Base-by-base conservation (phyloP, 2,888 invertebrate species). In the Leucoma salicis region DNA sequence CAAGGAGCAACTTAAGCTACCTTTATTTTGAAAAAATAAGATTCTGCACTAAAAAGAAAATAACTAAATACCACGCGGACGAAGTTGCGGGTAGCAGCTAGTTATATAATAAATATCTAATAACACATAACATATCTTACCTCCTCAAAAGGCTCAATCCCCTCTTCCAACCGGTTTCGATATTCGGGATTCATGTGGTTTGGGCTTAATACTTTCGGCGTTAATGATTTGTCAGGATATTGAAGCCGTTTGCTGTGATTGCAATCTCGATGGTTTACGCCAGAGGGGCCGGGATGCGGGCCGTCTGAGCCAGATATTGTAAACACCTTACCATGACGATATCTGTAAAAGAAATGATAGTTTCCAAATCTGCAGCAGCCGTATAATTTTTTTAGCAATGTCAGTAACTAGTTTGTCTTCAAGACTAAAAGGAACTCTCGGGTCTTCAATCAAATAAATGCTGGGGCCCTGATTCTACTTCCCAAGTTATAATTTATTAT, bases 291-390 rank as follows among this genome's bases (percentile, higher is more conserved):
- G 2, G 80, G 71, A 16, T 57, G 53, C 6, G 74, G 67, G 3
- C 54, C 62, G 7, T 57, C 35, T 15, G 71, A 48, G 37, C 53
- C 62, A 1, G 78, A 69, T 35, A 84, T 11, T 2, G 76, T 77
- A 37, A 79, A 84, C 11, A 81, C 66, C 57, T 78, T 79, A 14
- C 73, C 78, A 66, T 82, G 78, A 31, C 78, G 78, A 47, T 75
- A 76, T 50, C 85, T 85, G 66, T 14, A 49, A 65, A 39, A 47
- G 42, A 43, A 21, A 21, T 21, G 8, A 21, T 21, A 8, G 21
- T 21, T 21, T 21, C 8, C 21, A 21, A 21, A 21, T 21, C 21
- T 21, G 8, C 7, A 16, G 16, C 16, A 16, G 16, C 6, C 16
- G 16, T 16, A 16, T 16, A n/a, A n/a, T n/a, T n/a, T n/a, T n/a